Evolutionary conservation across 2,797 vertebrate genomes (phyloP).

Genomic region (Muscicapa striata): DNA sequence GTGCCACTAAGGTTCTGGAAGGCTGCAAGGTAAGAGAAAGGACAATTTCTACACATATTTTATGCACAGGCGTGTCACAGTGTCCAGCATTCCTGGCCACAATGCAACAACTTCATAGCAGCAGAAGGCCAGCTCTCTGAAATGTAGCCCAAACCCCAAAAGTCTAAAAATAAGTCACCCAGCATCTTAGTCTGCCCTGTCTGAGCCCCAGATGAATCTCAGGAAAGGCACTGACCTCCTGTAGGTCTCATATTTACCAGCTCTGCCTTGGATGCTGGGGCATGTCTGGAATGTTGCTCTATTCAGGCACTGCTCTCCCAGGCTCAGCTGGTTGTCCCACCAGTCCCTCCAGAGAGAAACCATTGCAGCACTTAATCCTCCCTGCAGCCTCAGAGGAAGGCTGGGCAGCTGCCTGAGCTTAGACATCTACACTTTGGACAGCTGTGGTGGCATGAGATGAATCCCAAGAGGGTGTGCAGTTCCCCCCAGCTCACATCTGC

Average conservation of each 20-base stretch:
- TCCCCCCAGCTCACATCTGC: not conserved
- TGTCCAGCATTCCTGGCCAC: not conserved
- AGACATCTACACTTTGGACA: not conserved
- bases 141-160: not conserved
- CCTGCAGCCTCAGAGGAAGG: not conserved
- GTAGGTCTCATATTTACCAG: not conserved
- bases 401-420: not conserved
- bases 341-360: not conserved
- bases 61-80: not conserved
- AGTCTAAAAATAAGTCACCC: not conserved
- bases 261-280: not conserved
- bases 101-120: accelerated
- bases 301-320: not conserved
- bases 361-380: not conserved
- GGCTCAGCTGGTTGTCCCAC: not conserved
- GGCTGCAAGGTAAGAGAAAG: slow-evolving; percentile 69
- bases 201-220: not conserved
- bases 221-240: not conserved
- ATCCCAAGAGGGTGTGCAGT: not conserved
- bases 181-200: not conserved
- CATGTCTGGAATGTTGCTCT: not conserved
- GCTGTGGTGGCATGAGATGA: not conserved
- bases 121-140: not conserved
- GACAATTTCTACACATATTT: not conserved
- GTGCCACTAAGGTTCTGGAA: slow-evolving; percentile 76